These are phyloP conservation scores for Hydractinia echinata DNA, from an alignment of 30 jellyfish, hydroid and myxozoan genomes.

Conservation along the genomic window DNA sequence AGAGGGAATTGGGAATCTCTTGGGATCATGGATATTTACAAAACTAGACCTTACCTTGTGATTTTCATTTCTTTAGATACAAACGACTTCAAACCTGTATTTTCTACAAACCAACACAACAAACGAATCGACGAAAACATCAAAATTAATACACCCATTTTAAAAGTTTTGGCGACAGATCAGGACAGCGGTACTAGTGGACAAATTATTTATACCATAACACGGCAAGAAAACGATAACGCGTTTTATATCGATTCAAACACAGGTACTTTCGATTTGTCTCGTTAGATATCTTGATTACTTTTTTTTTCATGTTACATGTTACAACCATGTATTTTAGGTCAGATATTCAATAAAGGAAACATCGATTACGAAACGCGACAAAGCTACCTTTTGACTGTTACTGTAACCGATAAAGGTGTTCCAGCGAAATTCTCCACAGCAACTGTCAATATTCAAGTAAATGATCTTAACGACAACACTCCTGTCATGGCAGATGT, in stretches of 20 bases:
- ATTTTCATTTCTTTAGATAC: conserved; percentile 21
- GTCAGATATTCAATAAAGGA: conserved; percentile 20
- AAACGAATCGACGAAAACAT: conserved; percentile 18
- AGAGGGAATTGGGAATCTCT: too few species aligned
- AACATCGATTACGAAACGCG: conserved; percentile 38
- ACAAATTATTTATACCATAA: conserved; percentile 17
- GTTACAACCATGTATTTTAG: not conserved
- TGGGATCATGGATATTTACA: too few species aligned
- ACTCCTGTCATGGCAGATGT: conserved; percentile 18
- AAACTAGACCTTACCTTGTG: not conserved
- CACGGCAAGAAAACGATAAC: not conserved
- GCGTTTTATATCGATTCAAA: conserved; percentile 62
- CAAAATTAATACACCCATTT: not conserved
- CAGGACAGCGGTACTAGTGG: conserved; percentile 45
- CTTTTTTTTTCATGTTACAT: not conserved
- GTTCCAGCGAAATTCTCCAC: conserved; percentile 29
- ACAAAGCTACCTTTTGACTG: conserved; percentile 19
- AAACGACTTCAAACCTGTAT: conserved; percentile 24
- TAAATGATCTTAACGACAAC: conserved; percentile 11
- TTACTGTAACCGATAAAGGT: conserved; percentile 60
- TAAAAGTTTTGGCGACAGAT: conserved; percentile 34
- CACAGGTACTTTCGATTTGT: conserved; percentile 59
- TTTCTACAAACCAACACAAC: not conserved
- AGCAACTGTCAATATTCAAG: conserved; percentile 27
- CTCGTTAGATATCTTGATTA: too few species aligned